Evolutionary conservation across 1,140 invertebrate species (phyloP), one percentile per base, ranked within the genome.

Genomic region (Formica exsecta): DNA sequence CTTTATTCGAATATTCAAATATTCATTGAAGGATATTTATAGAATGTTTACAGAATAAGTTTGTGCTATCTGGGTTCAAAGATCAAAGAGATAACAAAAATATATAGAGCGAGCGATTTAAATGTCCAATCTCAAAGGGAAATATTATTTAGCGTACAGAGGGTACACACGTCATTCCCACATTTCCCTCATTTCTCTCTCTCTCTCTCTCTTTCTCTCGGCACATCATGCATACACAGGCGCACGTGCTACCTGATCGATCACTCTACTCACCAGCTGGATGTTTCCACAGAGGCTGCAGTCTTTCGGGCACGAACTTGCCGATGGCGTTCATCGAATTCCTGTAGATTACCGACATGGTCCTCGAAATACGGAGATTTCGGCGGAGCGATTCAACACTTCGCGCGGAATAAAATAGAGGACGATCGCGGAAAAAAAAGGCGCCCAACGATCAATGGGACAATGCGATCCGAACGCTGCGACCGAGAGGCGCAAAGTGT

Each of bases 201-300:
- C 11, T 9, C 11, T 22, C 38, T 64, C 32, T 22, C 25, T 59
- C 22, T 74, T 32, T 32, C 29, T 32, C 32, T 4, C 32, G 32
- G 32, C 3, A 4, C 32, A 32, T 32, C 32, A 32, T 32, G 32
- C 32, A 32, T 32, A 32, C 11, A 9, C 22, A 68, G 13, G 38
- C 44, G 9, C 25, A 89, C 88, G 87, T 89, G 88, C 44, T n/a
- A 48, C 62, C 65, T 64, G 64, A 83, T 85, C 32, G 75, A 85
- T 61, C 57, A 76, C 61, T 68, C 22, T 84, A 93, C 93, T 95
- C 95, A 98, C 98, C 98, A 96, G 98, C 98, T 93, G 97, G 97
- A 96, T 99, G 98, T 94, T 98, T 96, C 98, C 98, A 99, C 87
- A 99, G 94, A 32, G 98, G 98, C 92, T 97, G 97, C 48, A 98